These are phyloP conservation scores for Monodelphis domestica DNA, from an alignment of 2,797 vertebrate genomes.

Conservation along the genomic window DNA sequence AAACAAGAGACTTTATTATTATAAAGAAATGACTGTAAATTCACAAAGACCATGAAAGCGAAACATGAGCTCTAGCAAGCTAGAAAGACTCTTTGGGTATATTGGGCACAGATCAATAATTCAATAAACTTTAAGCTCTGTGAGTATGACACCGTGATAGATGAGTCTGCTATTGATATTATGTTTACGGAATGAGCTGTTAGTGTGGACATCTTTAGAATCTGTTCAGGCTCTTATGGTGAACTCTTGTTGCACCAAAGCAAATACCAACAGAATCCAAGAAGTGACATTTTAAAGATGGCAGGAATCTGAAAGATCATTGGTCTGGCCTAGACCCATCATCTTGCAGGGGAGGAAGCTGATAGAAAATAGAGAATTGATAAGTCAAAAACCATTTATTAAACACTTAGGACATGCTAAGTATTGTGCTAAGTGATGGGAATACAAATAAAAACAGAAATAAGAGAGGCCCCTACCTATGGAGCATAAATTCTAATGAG, in stretches of 20 bases:
- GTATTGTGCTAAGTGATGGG: neutral
- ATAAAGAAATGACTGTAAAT: neutral
- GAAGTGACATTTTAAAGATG: slow-evolving; percentile 26
- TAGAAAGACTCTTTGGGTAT: slow-evolving; percentile 22
- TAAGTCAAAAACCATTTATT: slow-evolving; percentile 31
- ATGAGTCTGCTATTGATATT: slow-evolving; percentile 38
- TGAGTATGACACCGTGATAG: neutral
- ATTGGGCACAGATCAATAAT: slow-evolving; percentile 37
- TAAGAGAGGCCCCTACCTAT: neutral
- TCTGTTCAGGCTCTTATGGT: slow-evolving; percentile 44
- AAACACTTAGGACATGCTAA: neutral
- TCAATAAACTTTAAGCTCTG: slow-evolving; percentile 32
- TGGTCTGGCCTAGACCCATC: slow-evolving; percentile 11
- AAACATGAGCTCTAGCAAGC: slow-evolving; percentile 4
- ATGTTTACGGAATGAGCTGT: slow-evolving; percentile 33
- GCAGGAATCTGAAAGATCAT: slow-evolving; percentile 43
- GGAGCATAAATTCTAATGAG: neutral
- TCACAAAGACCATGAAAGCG: slow-evolving; percentile 19
- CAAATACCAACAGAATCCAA: slow-evolving; percentile 35
- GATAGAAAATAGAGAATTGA: slow-evolving; percentile 11
- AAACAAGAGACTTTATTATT: neutral
- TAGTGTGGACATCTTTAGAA: slow-evolving; percentile 52
- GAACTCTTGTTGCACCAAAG: slow-evolving; percentile 12
- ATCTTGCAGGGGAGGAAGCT: slow-evolving; percentile 7
- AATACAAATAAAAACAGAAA: neutral